Evolutionary conservation across 2,797 vertebrate species (phyloP).

Genomic region (Triplophysa yarkandensis): DNA sequence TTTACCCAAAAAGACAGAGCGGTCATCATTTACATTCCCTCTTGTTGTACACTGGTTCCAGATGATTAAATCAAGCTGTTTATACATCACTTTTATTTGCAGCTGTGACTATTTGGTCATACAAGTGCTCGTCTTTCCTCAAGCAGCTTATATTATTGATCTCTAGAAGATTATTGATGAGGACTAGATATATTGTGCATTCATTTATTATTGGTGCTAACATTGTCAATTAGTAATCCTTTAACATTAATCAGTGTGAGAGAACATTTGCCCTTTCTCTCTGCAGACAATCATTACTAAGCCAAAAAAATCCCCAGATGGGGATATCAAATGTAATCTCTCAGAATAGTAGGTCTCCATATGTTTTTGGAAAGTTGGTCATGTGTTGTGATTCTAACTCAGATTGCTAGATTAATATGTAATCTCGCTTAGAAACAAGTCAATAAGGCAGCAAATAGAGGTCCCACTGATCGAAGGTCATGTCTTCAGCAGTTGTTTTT

Average conservation of each 20-base stretch:
- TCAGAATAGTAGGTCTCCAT: conserved; percentile 45
- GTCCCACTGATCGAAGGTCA: conserved; percentile 29
- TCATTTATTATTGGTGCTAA: conserved; percentile 40
- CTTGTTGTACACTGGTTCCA: too few species aligned
- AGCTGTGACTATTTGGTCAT: too few species aligned
- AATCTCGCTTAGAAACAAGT: conserved; percentile 44
- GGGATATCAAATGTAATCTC: conserved; percentile 26
- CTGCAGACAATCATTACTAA: conserved; percentile 22
- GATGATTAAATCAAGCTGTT: too few species aligned
- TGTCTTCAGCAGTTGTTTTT: conserved; percentile 32
- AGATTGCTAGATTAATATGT: conserved; percentile 54
- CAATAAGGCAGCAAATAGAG: conserved; percentile 36
- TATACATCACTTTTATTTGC: too few species aligned
- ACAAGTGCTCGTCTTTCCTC: background rate
- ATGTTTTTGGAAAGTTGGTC: conserved; percentile 43
- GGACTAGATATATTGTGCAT: conserved; percentile 17
- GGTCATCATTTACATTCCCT: too few species aligned
- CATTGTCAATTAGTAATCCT: conserved; percentile 44
- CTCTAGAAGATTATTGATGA: conserved; percentile 32
- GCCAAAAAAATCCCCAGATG: conserved; percentile 12
- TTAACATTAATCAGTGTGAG: conserved; percentile 30
- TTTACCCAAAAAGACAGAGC: too few species aligned
- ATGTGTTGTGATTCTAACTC: conserved; percentile 49
- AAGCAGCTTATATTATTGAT: conserved; percentile 38
- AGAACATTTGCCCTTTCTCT: conserved; percentile 13